phyloP scores from a whole-genome alignment of 2,113 vertebrate genomes.

The Perca schrenkii region DNA sequence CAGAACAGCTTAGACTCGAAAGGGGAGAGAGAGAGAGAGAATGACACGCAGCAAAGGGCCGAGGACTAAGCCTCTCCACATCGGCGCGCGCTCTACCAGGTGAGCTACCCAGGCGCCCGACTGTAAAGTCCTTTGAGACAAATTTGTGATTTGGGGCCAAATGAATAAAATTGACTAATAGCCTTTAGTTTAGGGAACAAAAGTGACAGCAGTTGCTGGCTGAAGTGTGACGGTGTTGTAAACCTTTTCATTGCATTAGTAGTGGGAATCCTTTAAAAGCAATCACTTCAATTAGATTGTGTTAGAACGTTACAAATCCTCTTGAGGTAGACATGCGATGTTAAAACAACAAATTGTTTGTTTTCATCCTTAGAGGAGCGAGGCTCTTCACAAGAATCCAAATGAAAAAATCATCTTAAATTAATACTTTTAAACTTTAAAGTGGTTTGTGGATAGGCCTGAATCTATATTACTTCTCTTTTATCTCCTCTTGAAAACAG shows the following conservation, averaged over 20 bases:
- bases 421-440: constrained; percentile 20
- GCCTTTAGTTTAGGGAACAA: neutral
- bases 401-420: constrained; percentile 10
- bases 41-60: too few species aligned
- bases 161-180: neutral
- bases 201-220: too few species aligned
- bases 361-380: neutral
- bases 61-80: too few species aligned
- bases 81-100: too few species aligned
- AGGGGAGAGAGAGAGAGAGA: too few species aligned
- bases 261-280: neutral
- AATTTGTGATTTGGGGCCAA: neutral
- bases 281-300: neutral
- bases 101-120: neutral
- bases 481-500: constrained; percentile 17
- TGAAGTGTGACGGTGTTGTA: neutral
- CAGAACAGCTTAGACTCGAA: too few species aligned
- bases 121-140: neutral
- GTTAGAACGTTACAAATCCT: neutral
- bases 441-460: constrained; percentile 2
- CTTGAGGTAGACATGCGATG: neutral
- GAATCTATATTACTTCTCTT: neutral
- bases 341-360: neutral
- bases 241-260: neutral
- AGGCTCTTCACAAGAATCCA: neutral